Conservation (phyloP, 1,140 invertebrate genomes). For the Sminthurinus signatus region DNA sequence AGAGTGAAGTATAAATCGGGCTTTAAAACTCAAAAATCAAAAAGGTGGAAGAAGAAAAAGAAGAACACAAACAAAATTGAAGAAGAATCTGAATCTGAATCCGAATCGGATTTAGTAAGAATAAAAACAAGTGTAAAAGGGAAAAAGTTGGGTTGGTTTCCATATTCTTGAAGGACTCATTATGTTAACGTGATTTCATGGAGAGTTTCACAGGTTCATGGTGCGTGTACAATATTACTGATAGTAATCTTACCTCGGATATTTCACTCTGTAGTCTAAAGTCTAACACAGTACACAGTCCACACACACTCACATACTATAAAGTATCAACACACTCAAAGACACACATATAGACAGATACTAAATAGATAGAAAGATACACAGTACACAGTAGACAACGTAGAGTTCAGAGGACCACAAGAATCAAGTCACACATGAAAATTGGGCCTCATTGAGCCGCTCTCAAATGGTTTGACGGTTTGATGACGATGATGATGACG, state of each 20-base stretch:
- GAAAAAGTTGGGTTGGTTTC: slow-evolving; percentile 34
- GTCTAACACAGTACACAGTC: too few relatives aligned
- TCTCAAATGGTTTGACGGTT: slow-evolving; percentile 1
- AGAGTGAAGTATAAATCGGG: background rate
- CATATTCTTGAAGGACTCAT: slow-evolving; percentile 40
- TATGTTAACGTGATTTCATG: slow-evolving; percentile 42
- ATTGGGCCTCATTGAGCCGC: slow-evolving; percentile 21
- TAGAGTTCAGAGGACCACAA: too few relatives aligned
- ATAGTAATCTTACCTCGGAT: slow-evolving; percentile 40
- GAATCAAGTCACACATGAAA: slow-evolving; percentile 13
- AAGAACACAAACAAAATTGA: background rate
- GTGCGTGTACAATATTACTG: slow-evolving; percentile 27
- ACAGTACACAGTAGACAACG: too few relatives aligned
- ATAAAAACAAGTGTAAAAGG: slow-evolving; percentile 20
- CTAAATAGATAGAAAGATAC: too few relatives aligned
- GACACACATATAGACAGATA: too few relatives aligned
- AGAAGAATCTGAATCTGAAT: slow-evolving; percentile 3
- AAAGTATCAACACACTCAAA: too few relatives aligned
- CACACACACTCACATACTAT: too few relatives aligned
- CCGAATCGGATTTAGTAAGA: background rate
- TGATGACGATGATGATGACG: too few relatives aligned
- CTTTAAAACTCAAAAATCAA: too few relatives aligned
- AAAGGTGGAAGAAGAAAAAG: background rate
- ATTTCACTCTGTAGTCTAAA: slow-evolving; percentile 32
- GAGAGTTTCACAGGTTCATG: slow-evolving; percentile 29